Base-by-base conservation (phyloP, 2,113 vertebrate genomes). In the Numida meleagris region DNA sequence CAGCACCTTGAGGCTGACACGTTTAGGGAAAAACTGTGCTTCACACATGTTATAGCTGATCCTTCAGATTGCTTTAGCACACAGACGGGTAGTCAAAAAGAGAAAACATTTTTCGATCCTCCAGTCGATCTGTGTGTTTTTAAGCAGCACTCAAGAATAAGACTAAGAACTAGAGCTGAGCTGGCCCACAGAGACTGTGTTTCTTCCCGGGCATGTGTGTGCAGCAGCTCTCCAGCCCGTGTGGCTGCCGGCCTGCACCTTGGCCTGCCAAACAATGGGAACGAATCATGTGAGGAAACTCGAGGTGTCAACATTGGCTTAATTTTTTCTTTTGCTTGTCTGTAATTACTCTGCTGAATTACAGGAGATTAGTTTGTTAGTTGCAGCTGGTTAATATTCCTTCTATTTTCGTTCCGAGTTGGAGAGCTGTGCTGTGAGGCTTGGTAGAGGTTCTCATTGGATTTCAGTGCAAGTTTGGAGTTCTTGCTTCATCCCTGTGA, bases 321-420 rank as follows among this genome's bases (percentile, higher is more conserved):
- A 43, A 50, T 36, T 92, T 88, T 80, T 76, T 66, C 36, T 89
- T 92, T 67, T 42, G 19, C 75, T 93, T 88, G 67, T 89, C 66
- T 57, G 38, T 93, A 89, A 86, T 96, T 53, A 75, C 68, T 88
- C 43, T 80, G 67, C 82, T 61, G 87, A 83, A 58, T 95, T 96
- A 83, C 53, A 61, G 81, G 81, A 91, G 45, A 31, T 77, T 74
- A 83, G n/a, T 77, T 85, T 90, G 84, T 68, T 66, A 21, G 61
- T 45, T 74, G 31, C 45, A 82, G 20, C 72, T 93, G 66, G 82
- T 85, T 78, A 93, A 90, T 89, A 68, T 50, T 70, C 63, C 13
- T 50, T 75, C 85, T 33, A 78, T 91, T 91, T 94, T n/a, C 27
- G 16, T 6, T 14, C 68, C 50, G 71, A 87, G 58, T 33, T 10